phyloP scores from a whole-genome alignment of 2,888 invertebrate species.

The Pterostichus niger region DNA sequence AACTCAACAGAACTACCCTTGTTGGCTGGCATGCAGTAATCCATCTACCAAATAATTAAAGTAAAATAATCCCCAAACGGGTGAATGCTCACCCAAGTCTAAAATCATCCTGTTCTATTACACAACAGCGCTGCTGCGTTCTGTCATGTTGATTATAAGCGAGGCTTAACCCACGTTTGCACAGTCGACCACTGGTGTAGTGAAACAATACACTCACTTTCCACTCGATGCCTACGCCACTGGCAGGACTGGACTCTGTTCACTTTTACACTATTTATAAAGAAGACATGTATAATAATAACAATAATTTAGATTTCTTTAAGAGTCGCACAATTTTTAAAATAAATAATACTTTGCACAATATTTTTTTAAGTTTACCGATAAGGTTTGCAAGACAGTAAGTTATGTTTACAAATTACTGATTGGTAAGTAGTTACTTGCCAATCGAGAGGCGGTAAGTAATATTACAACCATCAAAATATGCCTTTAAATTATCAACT shows the following conservation, averaged over 20 bases:
- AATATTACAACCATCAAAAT: too few species aligned
- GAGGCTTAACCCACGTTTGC: slow-evolving; percentile 29
- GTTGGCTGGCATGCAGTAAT: slow-evolving; percentile 34
- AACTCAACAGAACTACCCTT: slow-evolving; percentile 18
- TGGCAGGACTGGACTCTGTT: neutral
- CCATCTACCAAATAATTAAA: slow-evolving; percentile 51
- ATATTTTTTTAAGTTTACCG: too few species aligned
- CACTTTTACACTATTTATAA: neutral
- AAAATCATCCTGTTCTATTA: slow-evolving; percentile 33
- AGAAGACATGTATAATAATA: too few species aligned
- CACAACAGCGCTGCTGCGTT: slow-evolving; percentile 1
- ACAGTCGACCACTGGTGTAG: neutral
- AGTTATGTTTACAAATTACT: too few species aligned
- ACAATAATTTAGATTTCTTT: too few species aligned
- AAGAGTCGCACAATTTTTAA: too few species aligned
- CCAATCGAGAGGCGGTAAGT: too few species aligned
- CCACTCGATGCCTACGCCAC: neutral
- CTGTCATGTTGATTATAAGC: slow-evolving; percentile 44
- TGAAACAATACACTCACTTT: neutral
- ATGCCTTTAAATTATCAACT: too few species aligned
- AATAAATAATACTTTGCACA: too few species aligned
- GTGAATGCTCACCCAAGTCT: slow-evolving; percentile 36
- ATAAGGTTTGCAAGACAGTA: too few species aligned
- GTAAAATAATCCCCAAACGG: slow-evolving; percentile 35
- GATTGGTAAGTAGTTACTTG: too few species aligned